These are phyloP conservation scores for Phthorimaea operculella DNA, from an alignment of 1,140 invertebrate species.

Conservation along the genomic window DNA sequence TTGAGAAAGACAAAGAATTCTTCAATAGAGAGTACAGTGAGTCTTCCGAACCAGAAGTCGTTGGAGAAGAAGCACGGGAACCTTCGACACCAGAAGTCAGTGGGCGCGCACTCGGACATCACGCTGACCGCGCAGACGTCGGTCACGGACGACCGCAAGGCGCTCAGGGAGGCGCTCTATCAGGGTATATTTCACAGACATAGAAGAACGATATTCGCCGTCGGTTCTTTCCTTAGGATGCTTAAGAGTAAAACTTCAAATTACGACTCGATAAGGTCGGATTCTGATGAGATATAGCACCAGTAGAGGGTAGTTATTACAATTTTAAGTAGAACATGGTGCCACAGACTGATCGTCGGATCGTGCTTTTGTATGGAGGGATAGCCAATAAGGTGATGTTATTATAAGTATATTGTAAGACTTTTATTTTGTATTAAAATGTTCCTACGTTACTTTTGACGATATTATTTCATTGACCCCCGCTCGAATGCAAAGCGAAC, in stretches of 20 bases:
- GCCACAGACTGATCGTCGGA: conserved; percentile 42
- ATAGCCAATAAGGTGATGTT: conserved; percentile 42
- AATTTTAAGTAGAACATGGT: conserved; percentile 37
- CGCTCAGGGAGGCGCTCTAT: conserved; percentile 80
- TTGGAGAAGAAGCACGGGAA: conserved; percentile 64
- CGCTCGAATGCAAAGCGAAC: conserved; percentile 15
- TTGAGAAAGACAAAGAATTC: conserved; percentile 64
- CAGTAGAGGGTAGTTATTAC: conserved; percentile 28
- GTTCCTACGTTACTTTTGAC: conserved; percentile 54
- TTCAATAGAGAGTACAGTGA: conserved; percentile 66
- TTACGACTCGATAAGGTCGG: conserved; percentile 78
- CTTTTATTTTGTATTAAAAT: conserved; percentile 56
- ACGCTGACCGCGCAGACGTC: conserved; percentile 67
- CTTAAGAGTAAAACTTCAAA: conserved; percentile 82
- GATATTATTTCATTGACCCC: conserved; percentile 31
- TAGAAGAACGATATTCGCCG: conserved; percentile 80
- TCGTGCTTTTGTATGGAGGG: conserved; percentile 48
- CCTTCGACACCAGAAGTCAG: conserved; percentile 59
- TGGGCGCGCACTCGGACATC: conserved; percentile 63
- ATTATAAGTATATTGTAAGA: conserved; percentile 34
- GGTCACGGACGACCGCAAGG: conserved; percentile 76
- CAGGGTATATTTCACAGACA: conserved; percentile 84
- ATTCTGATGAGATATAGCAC: conserved; percentile 67
- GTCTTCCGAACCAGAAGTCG: conserved; percentile 65
- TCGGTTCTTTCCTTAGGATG: conserved; percentile 84